Base-by-base conservation (phyloP, 2,888 invertebrate species). In the Drosophila mulleri region DNA sequence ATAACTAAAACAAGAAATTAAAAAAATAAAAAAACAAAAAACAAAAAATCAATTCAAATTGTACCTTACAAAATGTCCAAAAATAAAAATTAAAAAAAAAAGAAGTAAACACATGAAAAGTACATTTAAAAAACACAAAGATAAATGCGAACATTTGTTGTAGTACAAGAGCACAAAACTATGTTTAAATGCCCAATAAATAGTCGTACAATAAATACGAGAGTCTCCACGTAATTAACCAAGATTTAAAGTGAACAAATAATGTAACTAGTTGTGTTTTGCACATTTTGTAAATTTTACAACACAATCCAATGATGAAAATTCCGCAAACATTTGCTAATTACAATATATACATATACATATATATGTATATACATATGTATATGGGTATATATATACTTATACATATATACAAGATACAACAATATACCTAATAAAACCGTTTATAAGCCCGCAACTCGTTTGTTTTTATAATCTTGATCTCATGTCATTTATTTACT, bases 211-310 rank as follows among this genome's bases (percentile, higher is more conserved):
- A 77, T 69, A 76, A 76, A 68, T 41, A 56, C 32, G 53, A 56
- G 62, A 56, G 52, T 66, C 77, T 77, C 32, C 65, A 68, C 52
- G 52, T 73, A 73, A 68, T 63, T 77, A 77, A 69, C 53, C 66
- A 65, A 73, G 60, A 77, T 64, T 48, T 59, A 65, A 47, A 58
- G 35, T 59, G 44, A 64, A 56, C 23, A 74, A 54, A 41, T 41
- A 68, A 72, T 77, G 72, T 56, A 82, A 71, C 70, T 82, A 85
- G 85, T 84, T 87, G 85, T 88, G 86, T 82, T 86, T 84, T 86
- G 83, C 83, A 84, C 83, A 87, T 84, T 84, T 84, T 85, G 82
- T 83, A 84, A 80, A 80, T 74, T 85, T 83, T 84, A 84, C 86
- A 84, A 86, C 85, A 85, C 83, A 53, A 71, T 75, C 64, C 60